Percentiles rank a stretch among this genome's conserved stretches.
Evolutionary conservation across 1,140 invertebrate genomes (phyloP).

Genomic region (Lepidurus packardi): DNA sequence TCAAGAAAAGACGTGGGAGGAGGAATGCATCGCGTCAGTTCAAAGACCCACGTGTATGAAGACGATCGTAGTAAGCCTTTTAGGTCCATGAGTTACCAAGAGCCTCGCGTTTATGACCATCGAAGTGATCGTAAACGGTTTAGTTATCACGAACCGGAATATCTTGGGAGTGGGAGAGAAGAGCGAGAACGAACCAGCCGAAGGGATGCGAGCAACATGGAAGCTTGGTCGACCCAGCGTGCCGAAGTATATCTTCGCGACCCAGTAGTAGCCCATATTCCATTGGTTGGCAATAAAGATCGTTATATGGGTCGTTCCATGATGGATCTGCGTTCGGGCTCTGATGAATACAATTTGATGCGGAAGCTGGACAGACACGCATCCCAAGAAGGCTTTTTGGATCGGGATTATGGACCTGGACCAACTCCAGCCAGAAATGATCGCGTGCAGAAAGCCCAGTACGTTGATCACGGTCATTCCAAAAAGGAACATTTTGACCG

Average conservation of each 20-base stretch:
- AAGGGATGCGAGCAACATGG: background rate
- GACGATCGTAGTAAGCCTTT: background rate
- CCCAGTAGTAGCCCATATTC: background rate
- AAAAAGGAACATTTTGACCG: background rate
- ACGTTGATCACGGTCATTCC: constrained; percentile 5
- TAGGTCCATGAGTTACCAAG: constrained; percentile 5
- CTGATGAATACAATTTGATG: background rate
- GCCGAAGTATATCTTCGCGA: background rate
- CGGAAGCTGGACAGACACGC: background rate
- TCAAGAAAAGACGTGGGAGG: background rate
- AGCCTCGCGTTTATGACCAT: background rate
- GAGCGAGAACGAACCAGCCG: constrained; percentile 1
- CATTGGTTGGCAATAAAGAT: background rate
- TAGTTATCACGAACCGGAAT: background rate
- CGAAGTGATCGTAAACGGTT: background rate
- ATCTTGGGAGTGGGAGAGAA: too few species aligned
- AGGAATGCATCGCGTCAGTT: background rate
- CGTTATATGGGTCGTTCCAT: background rate
- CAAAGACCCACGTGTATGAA: background rate
- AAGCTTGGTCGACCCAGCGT: background rate
- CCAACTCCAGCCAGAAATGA: background rate
- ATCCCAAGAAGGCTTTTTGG: background rate
- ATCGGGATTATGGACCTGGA: background rate
- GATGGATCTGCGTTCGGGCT: background rate
- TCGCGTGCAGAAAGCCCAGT: constrained; percentile 1